A percentile compares a stretch with the other conserved stretches of the same genome.
Evolutionary conservation across 2,113 vertebrate species (phyloP).

Genomic region (Oryzias celebensis): DNA sequence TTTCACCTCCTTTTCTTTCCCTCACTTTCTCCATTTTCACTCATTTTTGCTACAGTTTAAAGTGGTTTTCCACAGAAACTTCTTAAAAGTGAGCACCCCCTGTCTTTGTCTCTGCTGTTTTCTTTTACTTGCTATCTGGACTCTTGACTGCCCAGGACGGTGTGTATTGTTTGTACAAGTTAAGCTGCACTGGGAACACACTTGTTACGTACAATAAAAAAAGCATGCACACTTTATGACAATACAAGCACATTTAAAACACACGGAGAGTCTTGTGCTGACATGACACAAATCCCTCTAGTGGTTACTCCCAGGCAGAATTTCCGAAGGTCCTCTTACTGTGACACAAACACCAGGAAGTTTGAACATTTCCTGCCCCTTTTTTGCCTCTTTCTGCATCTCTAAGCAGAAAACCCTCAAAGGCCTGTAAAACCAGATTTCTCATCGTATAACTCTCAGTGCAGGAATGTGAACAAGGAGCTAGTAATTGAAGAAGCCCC

Average conservation of each 20-base stretch:
- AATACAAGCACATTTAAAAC: constrained; percentile 8
- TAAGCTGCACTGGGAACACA: constrained; percentile 51
- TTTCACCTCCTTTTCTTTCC: constrained; percentile 35
- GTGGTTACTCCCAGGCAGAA: constrained; percentile 27
- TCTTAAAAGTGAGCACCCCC: neutral
- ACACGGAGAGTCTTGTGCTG: constrained; percentile 47
- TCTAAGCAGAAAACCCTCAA: constrained; percentile 37
- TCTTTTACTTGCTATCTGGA: constrained; percentile 40
- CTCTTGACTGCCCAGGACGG: constrained; percentile 72
- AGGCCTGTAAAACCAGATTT: constrained; percentile 37
- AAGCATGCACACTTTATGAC: constrained; percentile 1
- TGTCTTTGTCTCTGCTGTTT: constrained; percentile 1
- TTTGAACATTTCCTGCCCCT: constrained; percentile 32
- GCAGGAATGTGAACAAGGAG: neutral
- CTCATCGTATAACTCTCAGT: constrained; percentile 30
- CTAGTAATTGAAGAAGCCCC: too few relatives aligned
- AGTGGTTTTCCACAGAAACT: constrained; percentile 39
- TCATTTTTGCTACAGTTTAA: constrained; percentile 4
- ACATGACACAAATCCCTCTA: constrained; percentile 47
- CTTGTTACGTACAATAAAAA: constrained; percentile 61
- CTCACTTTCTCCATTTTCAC: constrained; percentile 24
- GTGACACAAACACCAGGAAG: constrained; percentile 46
- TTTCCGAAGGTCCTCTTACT: constrained; percentile 37
- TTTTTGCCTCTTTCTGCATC: constrained; percentile 28
- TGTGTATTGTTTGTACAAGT: constrained; percentile 72